Evolutionary conservation across 2,113 vertebrate species (phyloP).

Genomic region (Narcine bancroftii): DNA sequence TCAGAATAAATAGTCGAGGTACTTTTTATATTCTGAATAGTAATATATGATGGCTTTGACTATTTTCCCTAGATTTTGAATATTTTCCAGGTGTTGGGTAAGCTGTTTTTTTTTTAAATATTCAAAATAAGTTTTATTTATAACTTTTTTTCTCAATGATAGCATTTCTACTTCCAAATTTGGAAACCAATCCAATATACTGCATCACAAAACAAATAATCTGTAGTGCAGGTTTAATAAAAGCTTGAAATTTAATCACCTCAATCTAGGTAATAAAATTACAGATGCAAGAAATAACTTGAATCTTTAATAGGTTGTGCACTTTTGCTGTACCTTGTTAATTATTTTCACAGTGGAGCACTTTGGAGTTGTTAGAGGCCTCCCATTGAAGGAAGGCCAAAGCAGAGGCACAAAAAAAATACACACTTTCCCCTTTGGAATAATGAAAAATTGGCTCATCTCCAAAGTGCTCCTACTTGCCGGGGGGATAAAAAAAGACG

Average conservation of each 20-base stretch:
- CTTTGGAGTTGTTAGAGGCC: neutral
- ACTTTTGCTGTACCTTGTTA: neutral
- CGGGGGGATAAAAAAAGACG: too few species aligned
- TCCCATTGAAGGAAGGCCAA: neutral
- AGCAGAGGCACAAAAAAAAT: neutral
- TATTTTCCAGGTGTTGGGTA: neutral
- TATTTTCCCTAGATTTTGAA: neutral
- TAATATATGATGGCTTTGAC: neutral
- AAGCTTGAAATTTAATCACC: neutral
- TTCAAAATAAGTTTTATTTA: neutral
- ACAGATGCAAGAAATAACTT: neutral
- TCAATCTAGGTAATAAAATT: neutral
- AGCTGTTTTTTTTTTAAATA: neutral
- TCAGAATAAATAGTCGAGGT: neutral
- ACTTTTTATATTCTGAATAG: neutral
- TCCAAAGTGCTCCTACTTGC: too few species aligned
- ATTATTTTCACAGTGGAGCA: constrained; percentile 14
- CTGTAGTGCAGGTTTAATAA: neutral
- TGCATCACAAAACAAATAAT: neutral
- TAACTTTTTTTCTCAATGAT: neutral
- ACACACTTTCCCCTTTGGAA: neutral
- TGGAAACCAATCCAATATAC: neutral
- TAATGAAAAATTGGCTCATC: neutral
- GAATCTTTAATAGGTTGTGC: neutral
- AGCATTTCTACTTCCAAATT: neutral